These are phyloP conservation scores for Tenodera sinensis DNA, from an alignment of 2,888 invertebrate genomes.

Conservation along the genomic window DNA sequence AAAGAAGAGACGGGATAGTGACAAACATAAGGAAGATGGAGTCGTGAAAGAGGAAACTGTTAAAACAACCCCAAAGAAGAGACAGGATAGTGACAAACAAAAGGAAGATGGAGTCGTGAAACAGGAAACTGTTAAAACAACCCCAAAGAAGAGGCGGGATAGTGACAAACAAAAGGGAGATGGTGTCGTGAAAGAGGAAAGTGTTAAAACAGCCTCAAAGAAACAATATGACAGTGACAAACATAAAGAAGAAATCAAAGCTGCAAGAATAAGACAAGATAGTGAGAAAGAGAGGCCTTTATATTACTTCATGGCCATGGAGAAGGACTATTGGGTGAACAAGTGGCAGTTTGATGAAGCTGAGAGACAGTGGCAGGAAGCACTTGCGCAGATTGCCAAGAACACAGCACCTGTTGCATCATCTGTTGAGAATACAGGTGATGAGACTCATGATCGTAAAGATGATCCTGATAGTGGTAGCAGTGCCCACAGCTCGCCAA, in stretches of 20 bases:
- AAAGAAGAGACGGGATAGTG: too few species aligned
- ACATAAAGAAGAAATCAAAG: slow-evolving; percentile 10
- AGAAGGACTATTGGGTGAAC: slow-evolving; percentile 29
- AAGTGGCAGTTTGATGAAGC: slow-evolving; percentile 33
- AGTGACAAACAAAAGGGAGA: background rate
- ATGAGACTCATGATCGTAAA: slow-evolving; percentile 52
- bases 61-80: too few species aligned
- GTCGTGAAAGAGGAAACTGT: too few species aligned
- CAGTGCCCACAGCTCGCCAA: slow-evolving; percentile 28
- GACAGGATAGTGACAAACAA: too few species aligned
- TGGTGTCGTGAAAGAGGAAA: background rate
- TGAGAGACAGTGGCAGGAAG: slow-evolving; percentile 59
- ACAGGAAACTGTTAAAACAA: too few species aligned
- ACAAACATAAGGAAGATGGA: too few species aligned
- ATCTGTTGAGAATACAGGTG: slow-evolving; percentile 41
- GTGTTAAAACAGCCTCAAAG: background rate
- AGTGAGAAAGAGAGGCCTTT: slow-evolving; percentile 22
- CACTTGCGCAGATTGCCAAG: slow-evolving; percentile 50
- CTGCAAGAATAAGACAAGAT: background rate
- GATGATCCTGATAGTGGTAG: slow-evolving; percentile 29
- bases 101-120: too few species aligned
- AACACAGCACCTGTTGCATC: slow-evolving; percentile 36
- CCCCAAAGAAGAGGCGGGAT: background rate
- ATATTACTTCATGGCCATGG: slow-evolving; percentile 15
- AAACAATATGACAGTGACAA: slow-evolving; percentile 17